These are phyloP conservation scores for Euleptes europaea DNA, from an alignment of 2,113 vertebrate genomes.

Conservation along the genomic window DNA sequence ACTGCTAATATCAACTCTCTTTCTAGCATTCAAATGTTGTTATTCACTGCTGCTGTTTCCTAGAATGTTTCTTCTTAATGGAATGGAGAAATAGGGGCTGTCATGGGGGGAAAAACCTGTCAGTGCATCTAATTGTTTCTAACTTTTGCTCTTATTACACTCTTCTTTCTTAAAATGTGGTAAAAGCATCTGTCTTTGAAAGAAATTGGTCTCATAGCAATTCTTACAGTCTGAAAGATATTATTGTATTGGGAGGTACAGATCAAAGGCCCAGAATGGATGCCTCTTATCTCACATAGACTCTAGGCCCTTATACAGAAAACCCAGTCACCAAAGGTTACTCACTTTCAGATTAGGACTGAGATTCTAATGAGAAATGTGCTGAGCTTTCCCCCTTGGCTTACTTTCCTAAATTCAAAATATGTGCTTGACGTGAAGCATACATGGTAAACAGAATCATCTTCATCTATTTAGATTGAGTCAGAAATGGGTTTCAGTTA, in stretches of 20 bases:
- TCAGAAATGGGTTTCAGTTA: constrained; percentile 8
- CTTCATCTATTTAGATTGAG: not conserved
- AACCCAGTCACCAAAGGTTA: not conserved
- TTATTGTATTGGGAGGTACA: not conserved
- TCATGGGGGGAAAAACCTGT: not conserved
- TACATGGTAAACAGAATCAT: not conserved
- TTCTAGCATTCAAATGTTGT: constrained; percentile 55
- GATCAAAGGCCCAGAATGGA: not conserved
- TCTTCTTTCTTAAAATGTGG: constrained; percentile 30
- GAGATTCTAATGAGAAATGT: not conserved
- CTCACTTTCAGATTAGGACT: not conserved
- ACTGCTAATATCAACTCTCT: constrained; percentile 62
- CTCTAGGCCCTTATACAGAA: not conserved
- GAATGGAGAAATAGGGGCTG: constrained; percentile 31
- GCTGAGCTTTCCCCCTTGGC: constrained; percentile 13
- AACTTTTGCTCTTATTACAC: constrained; percentile 55
- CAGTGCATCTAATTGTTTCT: constrained; percentile 56
- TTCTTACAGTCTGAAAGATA: constrained; percentile 21
- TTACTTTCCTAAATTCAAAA: constrained; percentile 13
- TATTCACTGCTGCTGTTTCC: constrained; percentile 58
- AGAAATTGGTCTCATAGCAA: constrained; percentile 36
- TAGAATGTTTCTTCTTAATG: constrained; percentile 57
- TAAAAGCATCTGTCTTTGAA: constrained; percentile 37
- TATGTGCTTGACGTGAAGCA: not conserved
- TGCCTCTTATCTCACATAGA: constrained; percentile 1